Evolutionary conservation across 2,888 invertebrate genomes (phyloP), one percentile per base, ranked within the genome.

Genomic region (Eilema caniola): DNA sequence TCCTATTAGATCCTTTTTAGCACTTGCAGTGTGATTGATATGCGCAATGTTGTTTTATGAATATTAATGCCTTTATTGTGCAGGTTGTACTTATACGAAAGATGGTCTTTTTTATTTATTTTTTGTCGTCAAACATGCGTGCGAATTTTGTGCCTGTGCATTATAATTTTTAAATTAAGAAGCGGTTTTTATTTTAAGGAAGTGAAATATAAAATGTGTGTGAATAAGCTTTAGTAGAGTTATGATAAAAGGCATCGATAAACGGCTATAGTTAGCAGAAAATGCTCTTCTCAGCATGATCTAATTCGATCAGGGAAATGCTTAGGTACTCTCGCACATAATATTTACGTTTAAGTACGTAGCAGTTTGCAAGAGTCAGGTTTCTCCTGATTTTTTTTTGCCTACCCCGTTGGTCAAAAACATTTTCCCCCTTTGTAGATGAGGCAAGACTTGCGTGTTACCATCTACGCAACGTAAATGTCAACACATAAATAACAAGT

Each of bases 21-120:
- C 92, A 93, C 91, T 92, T 91, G 91, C 87, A 84, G 75, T 78
- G 90, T 93, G 94, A 94, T 94, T 95, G 95, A 95, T 95, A 95
- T 94, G 94, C 94, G 92, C 90, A 94, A 94, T 94, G 87, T 83
- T 85, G 90, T 90, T 89, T 86, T 90, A 91, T 94, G 94, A 94
- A 94, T 95, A 94, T 93, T 93, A 91, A 94, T 90, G 83, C 56
- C 57, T 69, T 72, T 75, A 85, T 90, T 89, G 88, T 91, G 89
- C 92, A 93, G 91, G 92, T 92, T 89, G 83, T 76, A 82, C 83
- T 89, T 86, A 90, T 86, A 86, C 80, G 59, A 66, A n/a, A 60
- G 64, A 59, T 16, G 75, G 79, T 75, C 80, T 77, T 85, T 85
- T 85, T 72, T 73, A 73, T 14, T 65, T 75, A 81, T 88, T 88